phyloP scores from a whole-genome alignment of 1,140 invertebrate genomes.

The Sipha flava region DNA sequence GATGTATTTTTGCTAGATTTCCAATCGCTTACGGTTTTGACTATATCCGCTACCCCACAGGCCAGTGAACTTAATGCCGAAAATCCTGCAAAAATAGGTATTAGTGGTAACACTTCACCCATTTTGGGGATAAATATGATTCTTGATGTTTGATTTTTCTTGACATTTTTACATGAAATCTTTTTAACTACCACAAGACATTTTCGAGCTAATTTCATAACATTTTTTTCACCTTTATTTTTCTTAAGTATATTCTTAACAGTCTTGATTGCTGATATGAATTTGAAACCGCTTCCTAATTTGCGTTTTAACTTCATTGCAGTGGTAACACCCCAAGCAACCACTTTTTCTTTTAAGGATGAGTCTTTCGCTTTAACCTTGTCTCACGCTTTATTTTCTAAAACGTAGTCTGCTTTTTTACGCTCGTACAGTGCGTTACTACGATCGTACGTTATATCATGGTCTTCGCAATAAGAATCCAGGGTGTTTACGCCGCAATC shows the following conservation, averaged over 20 bases:
- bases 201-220: neutral
- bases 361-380: no score
- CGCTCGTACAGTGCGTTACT: no score
- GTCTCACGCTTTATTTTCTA: no score
- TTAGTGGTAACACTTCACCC: neutral
- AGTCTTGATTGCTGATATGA: neutral
- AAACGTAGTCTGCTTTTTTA: conserved; percentile 43
- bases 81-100: neutral
- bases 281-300: conserved; percentile 37
- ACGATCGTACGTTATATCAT: no score
- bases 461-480: conserved; percentile 43
- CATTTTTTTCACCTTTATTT: neutral
- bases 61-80: neutral
- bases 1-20: neutral
- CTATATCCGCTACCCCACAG: neutral
- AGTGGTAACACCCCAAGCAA: no score
- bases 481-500: conserved; percentile 43
- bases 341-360: no score
- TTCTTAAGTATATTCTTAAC: no score
- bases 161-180: neutral
- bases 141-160: neutral
- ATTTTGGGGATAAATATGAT: neutral
- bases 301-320: conserved; percentile 43
- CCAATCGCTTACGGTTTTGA: no score
- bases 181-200: no score